Evolutionary conservation across 2,113 vertebrate genomes (phyloP).

Genomic region (Coturnix japonica): DNA sequence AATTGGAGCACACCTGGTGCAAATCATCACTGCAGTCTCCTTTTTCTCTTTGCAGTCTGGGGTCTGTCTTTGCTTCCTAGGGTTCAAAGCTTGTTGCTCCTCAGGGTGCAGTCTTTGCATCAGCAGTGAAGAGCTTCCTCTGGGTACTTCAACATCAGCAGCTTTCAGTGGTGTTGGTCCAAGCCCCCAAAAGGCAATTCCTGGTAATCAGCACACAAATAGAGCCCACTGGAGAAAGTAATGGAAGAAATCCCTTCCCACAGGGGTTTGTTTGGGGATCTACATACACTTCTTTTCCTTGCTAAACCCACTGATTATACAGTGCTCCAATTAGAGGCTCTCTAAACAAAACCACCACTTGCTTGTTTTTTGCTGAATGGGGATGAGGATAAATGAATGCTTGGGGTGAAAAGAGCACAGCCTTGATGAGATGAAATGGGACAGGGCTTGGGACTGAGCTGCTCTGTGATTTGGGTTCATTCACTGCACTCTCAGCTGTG

Average conservation of each 20-base stretch:
- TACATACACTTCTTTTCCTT: not conserved
- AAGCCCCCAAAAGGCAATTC: not conserved
- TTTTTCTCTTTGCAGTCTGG: not conserved
- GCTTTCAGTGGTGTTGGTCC: not conserved
- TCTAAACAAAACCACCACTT: not conserved
- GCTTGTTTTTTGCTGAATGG: not conserved
- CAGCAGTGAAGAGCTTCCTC: not conserved
- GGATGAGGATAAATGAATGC: not conserved
- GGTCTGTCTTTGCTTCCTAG: not conserved
- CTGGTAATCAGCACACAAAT: not conserved
- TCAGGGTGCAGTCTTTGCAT: not conserved
- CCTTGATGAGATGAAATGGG: accelerated
- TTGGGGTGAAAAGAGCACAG: not conserved
- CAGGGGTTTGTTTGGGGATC: not conserved
- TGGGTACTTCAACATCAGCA: not conserved
- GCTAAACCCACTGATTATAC: not conserved
- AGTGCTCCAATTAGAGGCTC: not conserved
- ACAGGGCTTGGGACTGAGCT: not conserved
- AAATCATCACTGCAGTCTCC: not conserved
- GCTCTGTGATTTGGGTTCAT: not conserved
- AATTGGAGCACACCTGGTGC: not conserved
- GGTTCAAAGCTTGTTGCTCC: not conserved
- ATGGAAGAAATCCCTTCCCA: not conserved
- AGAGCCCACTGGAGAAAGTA: not conserved
- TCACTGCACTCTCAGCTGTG: not conserved